Evolutionary conservation across 2,113 vertebrate species (phyloP).

Genomic region (Leptocoma aspasia): DNA sequence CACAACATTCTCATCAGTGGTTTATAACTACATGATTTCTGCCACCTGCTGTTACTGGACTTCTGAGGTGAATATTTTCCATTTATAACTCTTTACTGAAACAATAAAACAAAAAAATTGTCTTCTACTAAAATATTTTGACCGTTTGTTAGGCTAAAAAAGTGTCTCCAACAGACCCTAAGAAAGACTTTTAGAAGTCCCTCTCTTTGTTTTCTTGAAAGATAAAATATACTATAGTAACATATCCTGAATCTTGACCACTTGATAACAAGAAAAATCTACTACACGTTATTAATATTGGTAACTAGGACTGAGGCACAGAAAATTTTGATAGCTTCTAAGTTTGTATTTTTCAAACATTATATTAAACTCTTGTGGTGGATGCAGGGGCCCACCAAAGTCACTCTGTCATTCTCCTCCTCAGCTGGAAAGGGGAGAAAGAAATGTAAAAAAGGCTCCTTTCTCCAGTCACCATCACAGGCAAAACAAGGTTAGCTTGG

Average conservation of each 20-base stretch:
- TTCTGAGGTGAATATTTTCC: background rate
- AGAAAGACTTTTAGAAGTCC: background rate
- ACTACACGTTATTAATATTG: background rate
- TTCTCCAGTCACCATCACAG: background rate
- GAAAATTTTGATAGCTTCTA: background rate
- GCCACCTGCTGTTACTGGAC: background rate
- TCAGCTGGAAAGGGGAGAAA: background rate
- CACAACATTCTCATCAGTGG: background rate
- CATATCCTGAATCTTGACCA: background rate
- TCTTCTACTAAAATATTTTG: background rate
- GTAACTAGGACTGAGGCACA: background rate
- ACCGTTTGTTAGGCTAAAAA: background rate
- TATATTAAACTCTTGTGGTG: background rate
- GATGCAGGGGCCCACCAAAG: background rate
- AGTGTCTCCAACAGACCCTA: background rate
- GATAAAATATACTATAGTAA: background rate
- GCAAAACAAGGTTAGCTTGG: background rate
- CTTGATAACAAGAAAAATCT: background rate
- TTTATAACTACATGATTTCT: background rate
- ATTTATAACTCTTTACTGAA: background rate
- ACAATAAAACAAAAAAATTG: background rate
- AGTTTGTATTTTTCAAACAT: background rate
- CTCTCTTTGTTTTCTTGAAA: background rate
- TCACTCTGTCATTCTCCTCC: background rate
- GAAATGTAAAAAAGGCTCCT: background rate